Base-by-base conservation (phyloP, 1,140 invertebrate species). In the Spodoptera litura region DNA sequence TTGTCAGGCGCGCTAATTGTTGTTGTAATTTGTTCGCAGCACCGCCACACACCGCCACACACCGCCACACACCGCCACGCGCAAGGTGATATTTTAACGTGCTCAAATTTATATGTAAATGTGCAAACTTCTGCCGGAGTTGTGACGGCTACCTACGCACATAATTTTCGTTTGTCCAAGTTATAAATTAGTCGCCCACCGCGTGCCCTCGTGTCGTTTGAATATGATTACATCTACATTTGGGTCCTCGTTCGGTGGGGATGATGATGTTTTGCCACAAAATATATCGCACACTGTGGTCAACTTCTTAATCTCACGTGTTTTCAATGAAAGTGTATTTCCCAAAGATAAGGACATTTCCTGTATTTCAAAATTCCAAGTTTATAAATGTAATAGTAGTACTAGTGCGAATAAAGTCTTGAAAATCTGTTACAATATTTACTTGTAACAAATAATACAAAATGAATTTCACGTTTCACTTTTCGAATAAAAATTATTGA, bases 51-150 rank as follows among this genome's bases (percentile, higher is more conserved):
- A 20, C 20, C 73, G 35, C 77, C 77, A 49, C 75, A 79, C 83
- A 53, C 81, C 66, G 66, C 66, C 15, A 70, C 66, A 55, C 52
- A 20, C 20, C 73, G 35, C 77, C 77, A 49, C 75, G 78, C 78
- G 76, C 80, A 87, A 90, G 88, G 91, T 92, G 88, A 91, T 90
- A 92, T 92, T 90, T 90, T 84, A 90, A 85, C 86, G 75, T 83
- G 84, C 68, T 85, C 88, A 80, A 87, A 93, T 93, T 93, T 89
- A 87, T 86, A 93, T 93, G 88, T 86, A 89, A 93, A 93, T 91
- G 87, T 80, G 71, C 78, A 84, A 91, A 91, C 83, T 91, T 90
- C 77, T 70, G 55, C 70, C 81, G 72, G 81, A 85, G 81, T 84
- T 87, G 74, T 87, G 88, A 84, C 89, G 80, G 84, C 85, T 85